phyloP scores from a whole-genome alignment of 2,113 vertebrate species.

The Telmatochromis brachygnathus region DNA sequence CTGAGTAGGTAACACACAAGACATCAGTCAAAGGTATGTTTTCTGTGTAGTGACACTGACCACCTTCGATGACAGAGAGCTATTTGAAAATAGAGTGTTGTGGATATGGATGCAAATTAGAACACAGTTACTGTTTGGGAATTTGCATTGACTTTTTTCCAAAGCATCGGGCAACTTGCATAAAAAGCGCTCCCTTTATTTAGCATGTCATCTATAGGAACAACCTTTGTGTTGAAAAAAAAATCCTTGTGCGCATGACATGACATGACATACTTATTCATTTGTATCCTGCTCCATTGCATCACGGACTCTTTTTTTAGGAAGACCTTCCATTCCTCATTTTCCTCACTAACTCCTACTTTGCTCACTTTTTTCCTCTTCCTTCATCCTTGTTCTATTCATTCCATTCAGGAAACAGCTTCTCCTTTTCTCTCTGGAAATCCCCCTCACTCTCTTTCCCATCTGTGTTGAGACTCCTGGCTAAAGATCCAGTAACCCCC shows the following conservation, averaged over 20 bases:
- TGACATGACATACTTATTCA: background rate
- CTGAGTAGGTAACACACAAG: conserved; percentile 3
- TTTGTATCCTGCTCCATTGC: background rate
- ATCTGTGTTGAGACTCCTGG: conserved; percentile 68
- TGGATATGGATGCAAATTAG: conserved; percentile 46
- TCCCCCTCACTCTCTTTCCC: conserved; percentile 52
- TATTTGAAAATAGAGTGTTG: background rate
- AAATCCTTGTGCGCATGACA: background rate
- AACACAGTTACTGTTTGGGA: background rate
- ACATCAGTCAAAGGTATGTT: background rate
- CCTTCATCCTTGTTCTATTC: conserved; percentile 55
- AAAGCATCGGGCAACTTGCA: background rate
- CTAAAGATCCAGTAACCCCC: conserved; percentile 31
- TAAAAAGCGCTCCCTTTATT: background rate
- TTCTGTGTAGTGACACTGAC: background rate
- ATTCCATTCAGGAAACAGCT: conserved; percentile 67
- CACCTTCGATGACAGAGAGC: background rate
- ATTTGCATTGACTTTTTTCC: conserved; percentile 54
- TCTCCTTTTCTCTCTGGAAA: conserved; percentile 60
- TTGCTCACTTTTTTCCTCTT: conserved; percentile 10
- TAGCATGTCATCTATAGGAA: background rate
- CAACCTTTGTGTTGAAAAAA: background rate
- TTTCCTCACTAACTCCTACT: background rate
- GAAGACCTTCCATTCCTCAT: conserved; percentile 10
- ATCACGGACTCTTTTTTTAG: background rate